phyloP scores from a whole-genome alignment of 53 echinoderm and acorn worm species.

The Apostichopus leukothele region DNA sequence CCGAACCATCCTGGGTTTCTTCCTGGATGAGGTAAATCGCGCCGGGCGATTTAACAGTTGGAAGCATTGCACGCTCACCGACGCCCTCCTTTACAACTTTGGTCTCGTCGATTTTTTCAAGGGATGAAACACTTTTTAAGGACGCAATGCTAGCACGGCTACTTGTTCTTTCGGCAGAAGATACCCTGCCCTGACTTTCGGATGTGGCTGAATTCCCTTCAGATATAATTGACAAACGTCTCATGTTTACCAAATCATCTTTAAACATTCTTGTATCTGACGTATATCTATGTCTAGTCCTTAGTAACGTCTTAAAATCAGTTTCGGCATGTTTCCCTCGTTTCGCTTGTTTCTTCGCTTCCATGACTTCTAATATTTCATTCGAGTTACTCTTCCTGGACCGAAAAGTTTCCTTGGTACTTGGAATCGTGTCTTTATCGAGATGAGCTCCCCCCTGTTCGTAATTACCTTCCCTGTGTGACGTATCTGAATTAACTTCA shows the following conservation, averaged over 20 bases:
- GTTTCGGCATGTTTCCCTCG: constrained; percentile 48
- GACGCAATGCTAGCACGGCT: constrained; percentile 58
- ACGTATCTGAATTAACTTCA: neutral
- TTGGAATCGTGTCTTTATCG: neutral
- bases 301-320: constrained; percentile 72
- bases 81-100: constrained; percentile 35
- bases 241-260: constrained; percentile 59
- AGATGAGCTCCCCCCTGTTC: neutral
- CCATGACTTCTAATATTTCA: constrained; percentile 70
- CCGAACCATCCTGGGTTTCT: neutral
- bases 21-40: constrained; percentile 24
- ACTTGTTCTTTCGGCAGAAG: constrained; percentile 49
- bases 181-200: constrained; percentile 46
- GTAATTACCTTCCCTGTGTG: neutral
- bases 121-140: constrained; percentile 61
- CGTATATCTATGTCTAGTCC: constrained; percentile 77
- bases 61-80: neutral
- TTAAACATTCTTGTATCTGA: constrained; percentile 77
- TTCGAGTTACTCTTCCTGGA: constrained; percentile 13
- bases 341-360: constrained; percentile 69
- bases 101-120: constrained; percentile 72
- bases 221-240: constrained; percentile 69
- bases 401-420: neutral
- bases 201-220: constrained; percentile 71
- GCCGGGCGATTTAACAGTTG: neutral